phyloP scores from a whole-genome alignment of 2,888 invertebrate species.

The Sphinx pinastri region DNA sequence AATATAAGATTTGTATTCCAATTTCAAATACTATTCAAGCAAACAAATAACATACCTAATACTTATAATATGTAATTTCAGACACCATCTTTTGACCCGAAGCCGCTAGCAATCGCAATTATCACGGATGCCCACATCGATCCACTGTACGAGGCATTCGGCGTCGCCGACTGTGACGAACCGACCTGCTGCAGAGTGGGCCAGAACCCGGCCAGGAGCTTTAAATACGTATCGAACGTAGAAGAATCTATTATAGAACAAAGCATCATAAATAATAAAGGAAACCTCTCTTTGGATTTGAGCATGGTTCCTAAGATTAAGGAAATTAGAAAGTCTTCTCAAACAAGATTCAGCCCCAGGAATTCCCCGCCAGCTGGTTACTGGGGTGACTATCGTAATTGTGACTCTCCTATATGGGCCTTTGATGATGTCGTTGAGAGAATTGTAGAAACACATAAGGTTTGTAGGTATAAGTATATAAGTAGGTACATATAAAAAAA shows the following conservation, averaged over 20 bases:
- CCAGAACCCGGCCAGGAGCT: constrained; percentile 70
- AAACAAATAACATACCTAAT: no score
- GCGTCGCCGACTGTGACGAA: constrained; percentile 88
- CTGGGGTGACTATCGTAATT: constrained; percentile 92
- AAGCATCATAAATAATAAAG: constrained; percentile 50
- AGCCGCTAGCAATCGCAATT: constrained; percentile 84
- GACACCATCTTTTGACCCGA: constrained; percentile 42
- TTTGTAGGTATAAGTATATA: constrained; percentile 41
- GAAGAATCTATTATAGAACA: constrained; percentile 54
- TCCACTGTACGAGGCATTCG: constrained; percentile 86
- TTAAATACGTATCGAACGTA: constrained; percentile 42
- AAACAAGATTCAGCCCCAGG: constrained; percentile 41
- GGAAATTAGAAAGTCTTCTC: constrained; percentile 42
- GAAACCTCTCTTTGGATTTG: constrained; percentile 55
- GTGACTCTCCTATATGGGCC: constrained; percentile 89
- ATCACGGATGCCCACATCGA: constrained; percentile 93
- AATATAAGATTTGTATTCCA: no score
- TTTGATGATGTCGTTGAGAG: constrained; percentile 87
- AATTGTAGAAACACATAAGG: constrained; percentile 81
- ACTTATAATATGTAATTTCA: constrained; percentile 35
- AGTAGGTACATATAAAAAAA: no score
- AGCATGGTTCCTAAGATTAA: constrained; percentile 49
- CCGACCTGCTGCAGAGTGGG: constrained; percentile 90
- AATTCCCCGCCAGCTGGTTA: constrained; percentile 84
- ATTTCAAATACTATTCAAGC: no score